Evolutionary conservation across 2,113 vertebrate genomes (phyloP).

Genomic region (Hyaena hyaena): DNA sequence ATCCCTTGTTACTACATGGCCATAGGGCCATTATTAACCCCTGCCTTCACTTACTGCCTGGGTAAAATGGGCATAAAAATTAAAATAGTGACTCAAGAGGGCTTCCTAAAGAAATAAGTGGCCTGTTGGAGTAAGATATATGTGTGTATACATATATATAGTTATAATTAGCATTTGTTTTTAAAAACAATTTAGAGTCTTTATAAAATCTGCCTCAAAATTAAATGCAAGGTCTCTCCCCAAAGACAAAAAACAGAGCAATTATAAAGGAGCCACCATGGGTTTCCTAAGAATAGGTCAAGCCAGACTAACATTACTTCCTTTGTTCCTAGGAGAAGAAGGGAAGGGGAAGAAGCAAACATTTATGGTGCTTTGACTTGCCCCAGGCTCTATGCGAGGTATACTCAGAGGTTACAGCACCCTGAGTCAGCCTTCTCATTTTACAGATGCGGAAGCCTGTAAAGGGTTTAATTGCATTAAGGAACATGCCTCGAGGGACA

Average conservation of each 20-base stretch:
- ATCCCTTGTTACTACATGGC: too few species aligned
- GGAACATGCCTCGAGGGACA: neutral
- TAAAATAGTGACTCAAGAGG: neutral
- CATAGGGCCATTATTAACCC: neutral
- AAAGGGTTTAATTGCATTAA: neutral
- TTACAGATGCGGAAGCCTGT: neutral
- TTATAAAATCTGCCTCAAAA: neutral
- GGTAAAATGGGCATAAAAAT: neutral
- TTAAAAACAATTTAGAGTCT: neutral
- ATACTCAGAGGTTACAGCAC: neutral
- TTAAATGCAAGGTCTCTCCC: neutral
- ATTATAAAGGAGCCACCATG: neutral
- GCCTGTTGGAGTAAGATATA: neutral
- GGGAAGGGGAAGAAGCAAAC: neutral
- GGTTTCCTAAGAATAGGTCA: neutral
- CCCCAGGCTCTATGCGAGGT: neutral
- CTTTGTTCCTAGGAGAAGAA: neutral
- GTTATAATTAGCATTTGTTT: neutral
- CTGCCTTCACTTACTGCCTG: neutral
- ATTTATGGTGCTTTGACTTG: too few species aligned
- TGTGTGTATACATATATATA: too few species aligned
- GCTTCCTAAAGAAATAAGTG: neutral
- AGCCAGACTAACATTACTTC: neutral
- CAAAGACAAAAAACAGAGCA: neutral
- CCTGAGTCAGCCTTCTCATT: neutral